Evolutionary conservation across 2,888 invertebrate species (phyloP).

Genomic region (Automeris io): DNA sequence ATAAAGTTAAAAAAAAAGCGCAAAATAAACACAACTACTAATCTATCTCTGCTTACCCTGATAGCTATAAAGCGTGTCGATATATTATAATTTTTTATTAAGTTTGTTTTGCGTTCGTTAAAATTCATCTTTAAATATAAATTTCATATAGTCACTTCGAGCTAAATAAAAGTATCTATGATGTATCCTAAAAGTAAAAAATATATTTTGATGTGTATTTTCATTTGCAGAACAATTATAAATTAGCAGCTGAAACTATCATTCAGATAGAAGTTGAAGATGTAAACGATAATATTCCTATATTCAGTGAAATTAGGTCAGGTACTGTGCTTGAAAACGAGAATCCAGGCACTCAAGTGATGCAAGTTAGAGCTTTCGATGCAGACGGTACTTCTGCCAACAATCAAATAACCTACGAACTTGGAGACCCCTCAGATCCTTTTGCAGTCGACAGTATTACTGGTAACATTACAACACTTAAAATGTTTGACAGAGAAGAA

Average conservation of each 20-base stretch:
- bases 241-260: conserved; percentile 86
- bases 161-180: not conserved
- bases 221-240: conserved; percentile 82
- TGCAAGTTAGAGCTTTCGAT: conserved; percentile 92
- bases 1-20: no score
- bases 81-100: no score
- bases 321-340: conserved; percentile 93
- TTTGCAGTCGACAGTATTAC: conserved; percentile 90
- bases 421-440: conserved; percentile 82
- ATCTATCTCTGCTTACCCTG: no score
- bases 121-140: not conserved
- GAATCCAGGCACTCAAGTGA: conserved; percentile 87
- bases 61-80: no score
- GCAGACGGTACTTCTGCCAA: conserved; percentile 89
- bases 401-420: conserved; percentile 88
- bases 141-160: not conserved
- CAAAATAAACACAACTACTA: no score
- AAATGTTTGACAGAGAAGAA: conserved; percentile 90
- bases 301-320: conserved; percentile 87
- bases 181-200: not conserved
- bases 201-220: no score
- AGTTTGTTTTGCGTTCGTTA: no score
- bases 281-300: conserved; percentile 93
- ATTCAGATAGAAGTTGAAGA: conserved; percentile 88
- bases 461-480: conserved; percentile 90